phyloP scores from a whole-genome alignment of 2,888 invertebrate genomes.

The Drosophila barbarae region DNA sequence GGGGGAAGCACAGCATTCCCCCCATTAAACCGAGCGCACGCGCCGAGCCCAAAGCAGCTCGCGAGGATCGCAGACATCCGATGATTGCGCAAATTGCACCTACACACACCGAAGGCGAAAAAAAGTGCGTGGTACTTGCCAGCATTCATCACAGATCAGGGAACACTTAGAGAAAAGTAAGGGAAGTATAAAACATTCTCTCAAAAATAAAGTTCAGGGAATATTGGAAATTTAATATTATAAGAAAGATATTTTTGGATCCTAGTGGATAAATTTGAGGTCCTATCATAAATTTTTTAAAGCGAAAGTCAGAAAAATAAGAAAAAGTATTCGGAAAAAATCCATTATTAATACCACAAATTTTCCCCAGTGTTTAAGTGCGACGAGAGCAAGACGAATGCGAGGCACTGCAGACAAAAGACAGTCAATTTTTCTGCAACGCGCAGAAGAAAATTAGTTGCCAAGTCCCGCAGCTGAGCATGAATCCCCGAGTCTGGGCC shows the following conservation, averaged over 20 bases:
- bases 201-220: neutral
- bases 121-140: constrained; percentile 72
- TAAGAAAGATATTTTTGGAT: too few species aligned
- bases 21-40: constrained; percentile 70
- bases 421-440: constrained; percentile 73
- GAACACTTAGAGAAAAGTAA: constrained; percentile 27
- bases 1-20: constrained; percentile 55
- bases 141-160: constrained; percentile 70
- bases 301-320: too few species aligned
- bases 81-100: constrained; percentile 75
- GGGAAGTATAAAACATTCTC: neutral
- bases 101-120: constrained; percentile 60
- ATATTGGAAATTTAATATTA: too few species aligned
- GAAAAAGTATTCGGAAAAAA: neutral
- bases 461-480: constrained; percentile 27
- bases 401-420: constrained; percentile 55
- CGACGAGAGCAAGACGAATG: constrained; percentile 40
- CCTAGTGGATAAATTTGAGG: too few species aligned
- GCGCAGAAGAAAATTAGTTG: constrained; percentile 72
- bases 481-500: constrained; percentile 16
- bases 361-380: constrained; percentile 8
- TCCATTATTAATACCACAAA: neutral
- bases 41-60: constrained; percentile 50
- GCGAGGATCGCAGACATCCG: constrained; percentile 46
- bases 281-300: too few species aligned